Evolutionary conservation across 2,113 vertebrate genomes (phyloP).

Genomic region (Prochilodus magdalenae): DNA sequence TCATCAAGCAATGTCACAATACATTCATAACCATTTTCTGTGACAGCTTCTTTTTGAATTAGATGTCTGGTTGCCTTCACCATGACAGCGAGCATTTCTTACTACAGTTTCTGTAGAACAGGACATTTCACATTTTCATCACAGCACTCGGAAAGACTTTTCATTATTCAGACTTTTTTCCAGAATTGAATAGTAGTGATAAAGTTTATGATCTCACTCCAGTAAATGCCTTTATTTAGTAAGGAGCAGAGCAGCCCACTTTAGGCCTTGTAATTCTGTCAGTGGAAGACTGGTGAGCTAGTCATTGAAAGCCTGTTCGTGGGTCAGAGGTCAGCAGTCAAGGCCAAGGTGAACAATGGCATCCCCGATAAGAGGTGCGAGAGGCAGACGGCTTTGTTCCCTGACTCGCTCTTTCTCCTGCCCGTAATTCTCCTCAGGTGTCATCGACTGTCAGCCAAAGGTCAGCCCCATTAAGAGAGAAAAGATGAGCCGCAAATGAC

Average conservation of each 20-base stretch:
- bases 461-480: constrained; percentile 61
- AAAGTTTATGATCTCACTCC: not conserved
- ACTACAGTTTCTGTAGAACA: too few species aligned
- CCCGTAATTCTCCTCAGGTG: constrained; percentile 54
- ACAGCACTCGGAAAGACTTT: too few species aligned
- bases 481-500: constrained; percentile 20
- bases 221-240: not conserved
- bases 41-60: too few species aligned
- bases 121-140: too few species aligned
- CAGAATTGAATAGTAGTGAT: not conserved
- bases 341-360: constrained; percentile 60
- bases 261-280: constrained; percentile 14
- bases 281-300: constrained; percentile 6
- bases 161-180: too few species aligned
- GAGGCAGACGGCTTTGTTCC: constrained; percentile 66
- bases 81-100: too few species aligned
- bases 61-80: too few species aligned
- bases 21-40: too few species aligned
- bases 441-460: constrained; percentile 64
- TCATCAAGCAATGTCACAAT: too few species aligned
- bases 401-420: constrained; percentile 48
- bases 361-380: constrained; percentile 43
- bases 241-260: not conserved
- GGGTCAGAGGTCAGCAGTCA: constrained; percentile 36
- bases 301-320: constrained; percentile 42